Evolutionary conservation across 2,888 invertebrate genomes (phyloP), one percentile per base, ranked within the genome.

Genomic region (Limenitis arthemis): DNA sequence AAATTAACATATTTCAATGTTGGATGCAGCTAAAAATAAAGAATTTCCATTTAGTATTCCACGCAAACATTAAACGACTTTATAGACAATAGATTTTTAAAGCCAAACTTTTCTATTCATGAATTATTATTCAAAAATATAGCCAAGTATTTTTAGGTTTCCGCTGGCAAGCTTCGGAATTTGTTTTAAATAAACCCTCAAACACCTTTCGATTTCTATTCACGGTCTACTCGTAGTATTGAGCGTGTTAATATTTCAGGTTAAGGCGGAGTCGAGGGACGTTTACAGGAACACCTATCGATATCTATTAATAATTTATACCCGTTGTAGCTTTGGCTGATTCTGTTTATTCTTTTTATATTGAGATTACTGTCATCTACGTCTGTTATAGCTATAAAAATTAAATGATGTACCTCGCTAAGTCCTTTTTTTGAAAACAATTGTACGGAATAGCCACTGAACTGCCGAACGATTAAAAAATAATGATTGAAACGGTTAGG

Each of bases 171-270:
- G 52, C 57, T 47, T 38, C 46, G 42, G 51, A 56, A 60, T 58
- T 60, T 58, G 55, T 55, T 58, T 58, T 53, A 55, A 58, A 60
- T 56, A 56, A 60, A 58, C 55, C 56, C 49, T 42, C 52, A 47
- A 49, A 51, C 49, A 54, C 51, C 49, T 47, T 44, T 50, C 50
- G 49, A 47, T 52, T 53, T 44, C 57, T 48, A 55, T 55, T 55
- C 56, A 51, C 60, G 49, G 49, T 20, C n/a, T 39, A 20, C 20
- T 20, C 20, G 20, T 20, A 20, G 41, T 50, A 46, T 44, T 34
- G 38, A 33, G 30, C 39, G 50, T 51, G 53, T 43, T 50, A 51
- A 53, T 56, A 49, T 56, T 56, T 51, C 51, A 48, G 44, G 37
- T 30, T 33, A 28, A 43, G 33, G 39, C 31, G 20, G 6, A 5